These are phyloP conservation scores for Diplodus sargus DNA, from an alignment of 2,797 vertebrate genomes.

Conservation along the genomic window DNA sequence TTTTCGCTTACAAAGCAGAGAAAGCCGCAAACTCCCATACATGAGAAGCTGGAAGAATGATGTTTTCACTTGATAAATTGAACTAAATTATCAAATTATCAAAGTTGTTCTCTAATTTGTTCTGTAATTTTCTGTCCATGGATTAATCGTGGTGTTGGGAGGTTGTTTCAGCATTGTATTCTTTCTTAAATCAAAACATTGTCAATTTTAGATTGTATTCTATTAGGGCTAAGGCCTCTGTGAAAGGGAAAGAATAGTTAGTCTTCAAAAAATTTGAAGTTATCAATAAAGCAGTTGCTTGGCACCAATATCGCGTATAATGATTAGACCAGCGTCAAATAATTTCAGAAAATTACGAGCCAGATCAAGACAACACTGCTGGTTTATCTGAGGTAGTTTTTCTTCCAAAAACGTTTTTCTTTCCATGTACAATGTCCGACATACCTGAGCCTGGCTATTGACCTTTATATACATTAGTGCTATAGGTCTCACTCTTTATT, in stretches of 20 bases:
- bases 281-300: background rate
- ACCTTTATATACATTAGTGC: constrained; percentile 42
- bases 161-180: background rate
- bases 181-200: background rate
- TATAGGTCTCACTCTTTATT: constrained; percentile 60
- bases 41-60: background rate
- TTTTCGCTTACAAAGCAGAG: background rate
- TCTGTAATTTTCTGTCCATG: background rate
- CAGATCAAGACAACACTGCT: background rate
- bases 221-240: background rate
- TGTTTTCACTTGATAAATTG: background rate
- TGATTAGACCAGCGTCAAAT: background rate
- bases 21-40: background rate
- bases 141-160: background rate
- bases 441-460: constrained; percentile 4
- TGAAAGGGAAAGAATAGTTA: background rate
- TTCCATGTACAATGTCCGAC: background rate
- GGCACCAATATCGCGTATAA: background rate
- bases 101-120: background rate
- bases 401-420: constrained; percentile 9
- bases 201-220: background rate
- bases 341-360: background rate
- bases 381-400: constrained; percentile 1
- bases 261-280: background rate
- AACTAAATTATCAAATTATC: background rate